Evolutionary conservation across 2,888 invertebrate species (phyloP), one percentile per base, ranked within the genome.

Genomic region (Diplazon laetatorius): DNA sequence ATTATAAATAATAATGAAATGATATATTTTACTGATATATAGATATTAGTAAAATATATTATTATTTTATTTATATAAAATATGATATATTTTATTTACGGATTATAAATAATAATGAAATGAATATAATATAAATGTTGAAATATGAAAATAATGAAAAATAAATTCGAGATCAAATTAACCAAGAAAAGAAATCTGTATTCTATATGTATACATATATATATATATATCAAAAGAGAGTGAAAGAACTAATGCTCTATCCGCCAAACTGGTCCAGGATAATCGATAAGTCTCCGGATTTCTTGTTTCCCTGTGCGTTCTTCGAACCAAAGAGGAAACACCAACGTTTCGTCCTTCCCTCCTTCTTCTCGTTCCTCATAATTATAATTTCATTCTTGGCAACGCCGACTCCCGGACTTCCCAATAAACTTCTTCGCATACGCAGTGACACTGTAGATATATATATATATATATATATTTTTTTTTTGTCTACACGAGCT

Each of bases 221-320:
- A 14, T 16, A 30, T 10, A 30, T 30, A 25, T 10, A 50, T 48
- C 14, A 46, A 52, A 30, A 55, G 55, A 10, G 30, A 35, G 16
- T 2, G 30, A 55, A 25, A 30, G 14, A 18, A 30, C 14, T 6
- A 55, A 8, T 14, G 30, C 30, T 2, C 30, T 30, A 6, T 30
- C 25, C 22, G 16, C 3, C 18, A 35, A n/a, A 42, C 22, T 46
- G 48, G 35, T 63, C 48, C 37, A 20, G 14, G 37, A 18, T n/a
- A 63, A 63, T 63, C 63, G 48, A 63, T 63, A 20, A 48, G 35
- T 48, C 63, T 18, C 48, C 30, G 35, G 8, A 30, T 30, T 46
- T 30, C 25, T 63, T 46, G 12, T 18, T 30, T 20, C n/a, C n/a
- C 63, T 48, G 18, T 63, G 30, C 25, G 1, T 46, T 37, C 6